A percentile compares a stretch with the other conserved stretches of the same genome.
phyloP scores from a whole-genome alignment of 2,888 invertebrate genomes.

The Osmoderma eremita region DNA sequence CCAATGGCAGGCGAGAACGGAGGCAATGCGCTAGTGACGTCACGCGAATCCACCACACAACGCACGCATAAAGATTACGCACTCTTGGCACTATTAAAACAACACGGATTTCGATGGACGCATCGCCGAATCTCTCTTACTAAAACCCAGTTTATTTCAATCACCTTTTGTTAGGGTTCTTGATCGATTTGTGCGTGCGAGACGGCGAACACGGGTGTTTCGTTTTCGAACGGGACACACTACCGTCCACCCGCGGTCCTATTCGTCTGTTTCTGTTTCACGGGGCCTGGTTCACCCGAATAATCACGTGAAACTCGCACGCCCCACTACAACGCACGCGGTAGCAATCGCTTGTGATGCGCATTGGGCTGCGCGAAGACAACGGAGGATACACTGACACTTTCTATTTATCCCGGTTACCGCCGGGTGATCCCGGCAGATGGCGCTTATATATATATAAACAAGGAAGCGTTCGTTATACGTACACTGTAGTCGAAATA shows the following conservation, averaged over 20 bases:
- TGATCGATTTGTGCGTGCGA: not conserved
- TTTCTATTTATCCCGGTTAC: conserved; percentile 29
- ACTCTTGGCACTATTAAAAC: not conserved
- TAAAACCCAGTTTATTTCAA: no score
- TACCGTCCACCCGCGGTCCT: not conserved
- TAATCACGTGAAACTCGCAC: conserved; percentile 30
- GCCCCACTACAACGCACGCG: conserved; percentile 15
- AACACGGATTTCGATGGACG: no score
- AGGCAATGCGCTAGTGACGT: conserved; percentile 62
- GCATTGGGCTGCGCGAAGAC: conserved; percentile 9
- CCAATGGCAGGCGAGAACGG: conserved; percentile 62
- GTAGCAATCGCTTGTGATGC: conserved; percentile 29
- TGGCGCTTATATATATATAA: conserved; percentile 16
- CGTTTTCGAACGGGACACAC: not conserved
- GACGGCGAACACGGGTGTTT: not conserved
- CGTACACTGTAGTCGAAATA: no score
- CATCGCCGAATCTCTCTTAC: no score
- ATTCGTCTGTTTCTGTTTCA: not conserved
- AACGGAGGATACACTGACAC: conserved; percentile 9
- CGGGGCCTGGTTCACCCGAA: not conserved
- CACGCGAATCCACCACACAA: conserved; percentile 52
- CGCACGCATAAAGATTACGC: not conserved
- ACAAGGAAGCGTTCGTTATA: not conserved
- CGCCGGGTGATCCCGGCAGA: not conserved
- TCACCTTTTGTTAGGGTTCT: no score